phyloP scores from a whole-genome alignment of 2,797 vertebrate genomes.

The Tiaroga cobitis region DNA sequence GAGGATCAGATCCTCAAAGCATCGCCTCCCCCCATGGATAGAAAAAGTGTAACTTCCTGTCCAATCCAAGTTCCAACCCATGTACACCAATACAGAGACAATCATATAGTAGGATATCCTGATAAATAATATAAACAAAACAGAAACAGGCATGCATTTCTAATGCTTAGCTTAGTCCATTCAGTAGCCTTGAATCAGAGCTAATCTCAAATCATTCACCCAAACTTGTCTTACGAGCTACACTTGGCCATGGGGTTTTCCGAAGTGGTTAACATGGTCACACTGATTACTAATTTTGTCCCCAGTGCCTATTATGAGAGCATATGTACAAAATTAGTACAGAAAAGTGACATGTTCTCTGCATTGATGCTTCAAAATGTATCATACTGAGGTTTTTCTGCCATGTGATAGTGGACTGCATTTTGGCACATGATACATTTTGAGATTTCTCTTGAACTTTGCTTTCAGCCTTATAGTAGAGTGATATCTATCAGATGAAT shows the following conservation, averaged over 20 bases:
- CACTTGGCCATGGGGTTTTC: slow-evolving; percentile 89
- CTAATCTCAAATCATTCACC: slow-evolving; percentile 53
- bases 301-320: slow-evolving; percentile 56
- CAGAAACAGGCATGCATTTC: slow-evolving; percentile 32
- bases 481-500: slow-evolving; percentile 74
- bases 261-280: slow-evolving; percentile 85
- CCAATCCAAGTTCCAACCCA: slow-evolving; percentile 57
- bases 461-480: slow-evolving; percentile 71
- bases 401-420: slow-evolving; percentile 74
- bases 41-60: slow-evolving; percentile 76
- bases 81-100: slow-evolving; percentile 83
- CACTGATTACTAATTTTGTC: slow-evolving; percentile 84
- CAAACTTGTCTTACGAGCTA: slow-evolving; percentile 70
- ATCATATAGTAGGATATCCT: slow-evolving; percentile 60
- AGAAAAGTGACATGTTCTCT: slow-evolving; percentile 86
- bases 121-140: slow-evolving; percentile 25
- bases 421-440: slow-evolving; percentile 85
- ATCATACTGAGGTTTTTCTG: slow-evolving; percentile 71
- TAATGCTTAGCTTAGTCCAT: slow-evolving; percentile 52
- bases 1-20: slow-evolving; percentile 81
- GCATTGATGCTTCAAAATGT: slow-evolving; percentile 94
- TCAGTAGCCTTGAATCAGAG: slow-evolving; percentile 56
- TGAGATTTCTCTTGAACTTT: slow-evolving; percentile 77
- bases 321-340: slow-evolving; percentile 84
- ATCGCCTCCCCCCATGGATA: slow-evolving; percentile 91